Evolutionary conservation across 2,113 vertebrate genomes (phyloP), one percentile per base, ranked within the genome.

Genomic region (Stictonetta naevosa): DNA sequence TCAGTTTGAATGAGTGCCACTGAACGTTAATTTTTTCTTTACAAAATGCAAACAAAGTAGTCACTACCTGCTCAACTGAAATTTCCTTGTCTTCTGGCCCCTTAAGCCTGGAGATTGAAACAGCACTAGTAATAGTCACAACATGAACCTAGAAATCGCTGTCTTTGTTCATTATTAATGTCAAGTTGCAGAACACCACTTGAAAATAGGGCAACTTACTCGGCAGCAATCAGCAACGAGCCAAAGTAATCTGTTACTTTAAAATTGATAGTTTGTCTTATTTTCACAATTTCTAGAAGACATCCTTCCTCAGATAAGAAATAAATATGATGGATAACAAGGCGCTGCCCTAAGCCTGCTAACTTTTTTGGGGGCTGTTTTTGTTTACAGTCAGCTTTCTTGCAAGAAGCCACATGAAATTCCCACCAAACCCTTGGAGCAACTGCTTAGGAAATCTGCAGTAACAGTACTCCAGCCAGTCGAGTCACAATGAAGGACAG

Each of bases 351-450:
- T n/a, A 36, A 76, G 56, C 11, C 52, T 81, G 63, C 22, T n/a
- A 56, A 28, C 33, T 6, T 48, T 58, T 40, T 38, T 11, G 0
- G 22, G n/a, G n/a, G 20, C 38, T 50, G 17, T 50, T 67, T 34
- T 86, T 68, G 34, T 52, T 74, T 55, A 26, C 33, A 31, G 25
- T 84, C 25, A 21, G 33, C 26, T 64, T 72, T 64, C 31, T 33
- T 46, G 34, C 25, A 71, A 46, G 36, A 10, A 53, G 20, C 8
- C 40, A 68, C 1, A 4, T 28, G 59, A 73, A 82, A 82, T 67
- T 90, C 60, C 34, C 25, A 63, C 12, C 0, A 0, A 1, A 0
- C 40, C 34, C n/a, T 1, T 52, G 23, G 40, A 78, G 55, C 33
- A 34, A 34, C 40, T 56, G 53, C 42, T 52, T 28, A 81, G n/a